These are phyloP conservation scores for Rhagoletis zephyria DNA, from an alignment of 1,140 invertebrate species.

Conservation along the genomic window DNA sequence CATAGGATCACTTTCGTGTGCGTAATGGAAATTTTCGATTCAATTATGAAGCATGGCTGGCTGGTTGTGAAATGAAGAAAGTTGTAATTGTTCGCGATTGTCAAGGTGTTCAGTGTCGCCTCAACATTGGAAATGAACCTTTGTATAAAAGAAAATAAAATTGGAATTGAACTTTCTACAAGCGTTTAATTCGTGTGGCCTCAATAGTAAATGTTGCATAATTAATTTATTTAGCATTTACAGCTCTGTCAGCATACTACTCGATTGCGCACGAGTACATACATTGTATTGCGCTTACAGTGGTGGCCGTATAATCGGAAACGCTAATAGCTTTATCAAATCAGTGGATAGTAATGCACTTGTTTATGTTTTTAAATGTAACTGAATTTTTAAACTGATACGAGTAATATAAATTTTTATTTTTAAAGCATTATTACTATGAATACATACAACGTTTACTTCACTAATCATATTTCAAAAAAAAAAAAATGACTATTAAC, in stretches of 20 bases:
- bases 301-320: background rate
- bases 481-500: no score
- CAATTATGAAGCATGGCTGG: background rate
- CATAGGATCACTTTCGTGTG: background rate
- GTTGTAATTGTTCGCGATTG: background rate
- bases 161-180: constrained; percentile 45
- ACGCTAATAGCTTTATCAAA: background rate
- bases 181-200: background rate
- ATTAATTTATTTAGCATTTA: constrained; percentile 12
- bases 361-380: no score
- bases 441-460: no score
- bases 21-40: background rate
- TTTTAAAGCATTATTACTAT: no score
- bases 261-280: background rate
- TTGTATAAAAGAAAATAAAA: background rate
- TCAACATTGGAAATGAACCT: constrained; percentile 30
- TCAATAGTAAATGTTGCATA: background rate
- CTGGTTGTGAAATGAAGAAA: background rate
- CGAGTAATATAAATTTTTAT: no score
- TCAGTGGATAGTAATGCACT: no score
- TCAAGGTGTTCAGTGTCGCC: constrained; percentile 20
- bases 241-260: background rate
- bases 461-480: no score
- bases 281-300: background rate
- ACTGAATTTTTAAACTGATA: no score